These are phyloP conservation scores for Macrostomum lignano DNA, from an alignment of 1,140 invertebrate genomes.

Conservation along the genomic window DNA sequence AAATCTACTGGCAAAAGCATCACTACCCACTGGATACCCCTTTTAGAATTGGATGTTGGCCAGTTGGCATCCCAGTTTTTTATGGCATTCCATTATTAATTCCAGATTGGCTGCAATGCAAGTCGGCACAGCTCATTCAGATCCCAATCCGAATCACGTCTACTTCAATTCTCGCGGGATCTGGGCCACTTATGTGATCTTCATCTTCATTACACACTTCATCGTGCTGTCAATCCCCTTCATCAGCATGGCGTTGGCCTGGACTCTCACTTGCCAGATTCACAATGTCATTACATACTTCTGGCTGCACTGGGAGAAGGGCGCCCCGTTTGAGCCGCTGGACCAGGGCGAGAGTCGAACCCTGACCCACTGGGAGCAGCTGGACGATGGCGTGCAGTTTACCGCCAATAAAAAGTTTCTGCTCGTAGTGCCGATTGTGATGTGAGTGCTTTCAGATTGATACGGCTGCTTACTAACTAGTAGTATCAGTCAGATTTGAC, in stretches of 20 bases:
- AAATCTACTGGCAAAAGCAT: too few relatives aligned
- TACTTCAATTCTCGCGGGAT: conserved; percentile 37
- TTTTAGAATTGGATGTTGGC: too few relatives aligned
- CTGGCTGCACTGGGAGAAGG: conserved; percentile 37
- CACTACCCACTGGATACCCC: too few relatives aligned
- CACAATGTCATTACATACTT: conserved; percentile 34
- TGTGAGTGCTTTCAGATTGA: too few relatives aligned
- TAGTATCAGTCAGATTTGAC: too few relatives aligned
- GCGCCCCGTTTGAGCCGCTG: conserved; percentile 39
- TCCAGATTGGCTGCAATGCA: too few relatives aligned
- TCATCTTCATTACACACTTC: conserved; percentile 35
- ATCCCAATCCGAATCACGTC: conserved; percentile 3
- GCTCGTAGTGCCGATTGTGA: conserved; percentile 34
- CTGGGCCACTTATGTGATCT: conserved; percentile 38
- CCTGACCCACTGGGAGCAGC: conserved; percentile 44
- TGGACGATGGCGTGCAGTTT: conserved; percentile 41
- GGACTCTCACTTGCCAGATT: conserved; percentile 41
- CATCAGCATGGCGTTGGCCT: conserved; percentile 36
- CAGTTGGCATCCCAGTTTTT: too few relatives aligned
- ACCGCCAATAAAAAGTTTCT: conserved; percentile 41
- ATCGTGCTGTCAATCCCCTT: conserved; percentile 38
- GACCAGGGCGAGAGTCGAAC: conserved; percentile 36
- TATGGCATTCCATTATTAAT: too few relatives aligned
- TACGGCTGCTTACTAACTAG: too few relatives aligned
- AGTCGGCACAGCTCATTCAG: conserved; percentile 5